phyloP scores from a whole-genome alignment of 1,140 invertebrate genomes.

The Trinorchestia longiramus region DNA sequence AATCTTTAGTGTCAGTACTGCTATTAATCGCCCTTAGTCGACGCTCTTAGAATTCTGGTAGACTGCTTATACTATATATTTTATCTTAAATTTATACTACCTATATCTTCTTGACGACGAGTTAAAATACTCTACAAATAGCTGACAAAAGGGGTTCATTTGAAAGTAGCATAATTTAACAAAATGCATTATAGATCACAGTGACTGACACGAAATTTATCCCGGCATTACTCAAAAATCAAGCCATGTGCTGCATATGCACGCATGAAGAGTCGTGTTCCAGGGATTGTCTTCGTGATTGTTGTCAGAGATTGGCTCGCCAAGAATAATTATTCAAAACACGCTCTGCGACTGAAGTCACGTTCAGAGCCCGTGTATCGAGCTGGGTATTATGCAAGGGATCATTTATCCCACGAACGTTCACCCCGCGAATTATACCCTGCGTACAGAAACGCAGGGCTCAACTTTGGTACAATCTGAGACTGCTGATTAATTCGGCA shows the following conservation, averaged over 20 bases:
- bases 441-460: neutral
- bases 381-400: neutral
- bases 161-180: neutral
- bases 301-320: slow-evolving; percentile 13
- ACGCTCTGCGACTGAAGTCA: slow-evolving; percentile 40
- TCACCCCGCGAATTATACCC: slow-evolving; percentile 21
- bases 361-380: slow-evolving; percentile 3
- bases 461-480: neutral
- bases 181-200: neutral
- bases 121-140: neutral
- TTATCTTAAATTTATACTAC: neutral
- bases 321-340: slow-evolving; percentile 46
- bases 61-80: neutral
- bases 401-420: slow-evolving; percentile 33
- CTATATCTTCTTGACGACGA: neutral
- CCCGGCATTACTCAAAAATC: neutral
- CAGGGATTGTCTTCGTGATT: slow-evolving; percentile 45
- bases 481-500: neutral
- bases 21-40: neutral
- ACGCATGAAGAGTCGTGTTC: slow-evolving; percentile 26
- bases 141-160: neutral
- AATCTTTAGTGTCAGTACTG: neutral
- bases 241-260: neutral
- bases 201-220: neutral
- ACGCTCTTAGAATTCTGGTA: neutral